A percentile compares a stretch with the other conserved stretches of the same genome.
These are phyloP conservation scores for Eudyptes chrysolophus DNA, from an alignment of 2,113 vertebrate genomes.

Conservation along the genomic window DNA sequence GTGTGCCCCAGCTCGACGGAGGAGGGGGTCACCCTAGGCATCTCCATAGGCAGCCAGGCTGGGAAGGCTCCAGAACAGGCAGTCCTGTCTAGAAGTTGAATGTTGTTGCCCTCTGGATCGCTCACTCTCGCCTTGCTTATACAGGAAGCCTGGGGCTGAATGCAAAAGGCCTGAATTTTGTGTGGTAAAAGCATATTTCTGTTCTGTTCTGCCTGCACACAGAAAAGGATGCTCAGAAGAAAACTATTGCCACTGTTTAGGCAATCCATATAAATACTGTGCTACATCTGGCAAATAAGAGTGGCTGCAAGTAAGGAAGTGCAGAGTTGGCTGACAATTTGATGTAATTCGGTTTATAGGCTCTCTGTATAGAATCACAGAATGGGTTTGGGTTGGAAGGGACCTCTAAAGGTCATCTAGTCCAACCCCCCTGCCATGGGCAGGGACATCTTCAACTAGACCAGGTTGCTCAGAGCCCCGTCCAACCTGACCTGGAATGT, in stretches of 20 bases:
- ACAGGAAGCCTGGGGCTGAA: background rate
- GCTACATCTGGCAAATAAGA: background rate
- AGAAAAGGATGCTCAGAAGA: background rate
- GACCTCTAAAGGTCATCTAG: background rate
- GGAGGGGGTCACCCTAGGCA: background rate
- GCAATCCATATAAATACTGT: background rate
- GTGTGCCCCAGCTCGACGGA: background rate
- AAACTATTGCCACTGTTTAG: background rate
- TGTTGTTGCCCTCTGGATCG: background rate
- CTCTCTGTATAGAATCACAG: background rate
- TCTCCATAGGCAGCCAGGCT: background rate
- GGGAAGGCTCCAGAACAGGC: background rate
- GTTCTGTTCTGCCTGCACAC: background rate
- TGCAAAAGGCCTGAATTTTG: background rate
- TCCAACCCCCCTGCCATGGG: too few relatives aligned
- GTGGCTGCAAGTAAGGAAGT: background rate
- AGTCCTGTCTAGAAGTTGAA: background rate
- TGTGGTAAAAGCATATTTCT: background rate
- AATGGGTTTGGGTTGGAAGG: background rate
- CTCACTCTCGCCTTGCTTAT: background rate
- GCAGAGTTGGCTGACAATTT: background rate
- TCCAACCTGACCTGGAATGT: background rate
- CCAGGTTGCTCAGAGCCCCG: fast-evolving
- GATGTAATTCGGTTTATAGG: background rate
- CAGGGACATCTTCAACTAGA: background rate